A percentile compares a stretch with the other conserved stretches of the same genome.
phyloP scores from a whole-genome alignment of 2,888 invertebrate species.

The Agrochola litura region DNA sequence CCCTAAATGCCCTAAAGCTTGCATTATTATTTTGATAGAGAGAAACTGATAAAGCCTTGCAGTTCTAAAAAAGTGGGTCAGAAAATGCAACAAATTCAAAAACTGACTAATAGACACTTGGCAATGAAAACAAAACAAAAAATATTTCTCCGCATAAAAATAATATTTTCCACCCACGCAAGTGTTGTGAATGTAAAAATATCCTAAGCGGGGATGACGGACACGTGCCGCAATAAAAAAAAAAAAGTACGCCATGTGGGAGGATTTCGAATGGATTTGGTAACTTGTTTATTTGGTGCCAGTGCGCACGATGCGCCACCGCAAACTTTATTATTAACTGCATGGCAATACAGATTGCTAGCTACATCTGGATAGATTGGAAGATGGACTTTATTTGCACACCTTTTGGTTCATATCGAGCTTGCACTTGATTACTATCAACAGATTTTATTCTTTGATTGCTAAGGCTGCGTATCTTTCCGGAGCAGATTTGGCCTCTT shows the following conservation, averaged over 20 bases:
- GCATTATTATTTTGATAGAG: neutral
- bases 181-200: conserved; percentile 69
- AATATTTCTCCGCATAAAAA: conserved; percentile 25
- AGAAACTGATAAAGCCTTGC: neutral
- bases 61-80: neutral
- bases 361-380: conserved; percentile 1
- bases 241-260: conserved; percentile 61
- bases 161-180: conserved; percentile 59
- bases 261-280: conserved; percentile 63
- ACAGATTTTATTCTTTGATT: neutral
- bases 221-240: conserved; percentile 64
- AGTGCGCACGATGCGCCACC: conserved; percentile 44
- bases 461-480: neutral
- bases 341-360: neutral
- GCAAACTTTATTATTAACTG: conserved; percentile 54
- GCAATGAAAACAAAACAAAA: conserved; percentile 36
- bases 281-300: conserved; percentile 68
- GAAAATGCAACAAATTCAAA: conserved; percentile 12
- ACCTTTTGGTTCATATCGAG: neutral
- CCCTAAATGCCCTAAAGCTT: neutral
- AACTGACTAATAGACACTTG: conserved; percentile 27
- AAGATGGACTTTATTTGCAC: neutral
- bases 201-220: conserved; percentile 75
- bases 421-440: neutral
- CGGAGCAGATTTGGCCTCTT: no score